Conservation (phyloP, 2,888 invertebrate species). For the Cheilosia scutellata region DNA sequence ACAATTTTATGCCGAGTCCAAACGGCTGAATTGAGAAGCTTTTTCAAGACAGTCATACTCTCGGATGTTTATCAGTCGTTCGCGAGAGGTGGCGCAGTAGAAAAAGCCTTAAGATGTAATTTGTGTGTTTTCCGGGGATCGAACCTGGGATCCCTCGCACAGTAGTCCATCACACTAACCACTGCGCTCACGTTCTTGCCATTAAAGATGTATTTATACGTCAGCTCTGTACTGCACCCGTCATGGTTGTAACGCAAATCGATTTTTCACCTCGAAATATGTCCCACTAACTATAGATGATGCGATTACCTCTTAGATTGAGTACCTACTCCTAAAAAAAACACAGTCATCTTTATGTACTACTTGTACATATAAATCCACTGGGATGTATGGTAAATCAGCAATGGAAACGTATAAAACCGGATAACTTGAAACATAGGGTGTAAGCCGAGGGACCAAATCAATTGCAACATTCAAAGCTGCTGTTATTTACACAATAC, state of each 20-base stretch:
- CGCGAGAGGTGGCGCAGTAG: no score
- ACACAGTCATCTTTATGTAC: slow-evolving; percentile 4
- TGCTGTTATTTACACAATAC: background rate
- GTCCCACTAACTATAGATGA: slow-evolving; percentile 16
- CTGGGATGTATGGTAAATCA: background rate
- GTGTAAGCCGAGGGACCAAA: background rate
- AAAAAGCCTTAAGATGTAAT: no score
- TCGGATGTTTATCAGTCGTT: no score
- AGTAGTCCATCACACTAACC: no score
- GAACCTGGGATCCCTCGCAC: no score
- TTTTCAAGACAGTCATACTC: no score
- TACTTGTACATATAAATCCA: background rate
- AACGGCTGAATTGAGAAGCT: no score
- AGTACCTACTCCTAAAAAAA: slow-evolving; percentile 4
- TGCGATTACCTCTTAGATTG: background rate
- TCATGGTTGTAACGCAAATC: slow-evolving; percentile 17
- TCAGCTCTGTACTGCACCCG: slow-evolving; percentile 24
- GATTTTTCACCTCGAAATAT: slow-evolving; percentile 34
- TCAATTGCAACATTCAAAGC: background rate
- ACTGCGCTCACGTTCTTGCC: background rate
- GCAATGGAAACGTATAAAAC: background rate
- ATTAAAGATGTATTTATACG: slow-evolving; percentile 14
- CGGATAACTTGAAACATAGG: background rate
- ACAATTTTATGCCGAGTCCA: no score
- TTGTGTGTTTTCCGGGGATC: no score